Evolutionary conservation across 2,797 vertebrate genomes (phyloP).

Genomic region (Enteromius mattozi): DNA sequence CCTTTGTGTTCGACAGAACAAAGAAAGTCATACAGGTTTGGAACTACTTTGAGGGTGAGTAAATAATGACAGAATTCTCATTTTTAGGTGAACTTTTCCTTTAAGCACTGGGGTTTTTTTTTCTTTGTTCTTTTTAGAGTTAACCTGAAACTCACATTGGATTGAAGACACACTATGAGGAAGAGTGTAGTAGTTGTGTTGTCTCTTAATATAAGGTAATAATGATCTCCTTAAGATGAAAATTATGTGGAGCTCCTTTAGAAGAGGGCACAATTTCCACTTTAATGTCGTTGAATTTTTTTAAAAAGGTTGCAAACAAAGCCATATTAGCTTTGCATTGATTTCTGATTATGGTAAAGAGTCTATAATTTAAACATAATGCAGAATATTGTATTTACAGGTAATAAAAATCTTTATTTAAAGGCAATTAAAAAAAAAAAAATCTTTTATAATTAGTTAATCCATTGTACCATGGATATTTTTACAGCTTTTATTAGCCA

Average conservation of each 20-base stretch:
- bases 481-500: neutral
- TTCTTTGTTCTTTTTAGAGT: constrained; percentile 26
- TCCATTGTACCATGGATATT: neutral
- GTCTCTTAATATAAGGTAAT: neutral
- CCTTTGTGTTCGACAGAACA: no score
- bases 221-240: constrained; percentile 4
- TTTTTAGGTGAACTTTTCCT: no score
- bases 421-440: neutral
- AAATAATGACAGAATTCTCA: no score
- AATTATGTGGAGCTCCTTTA: neutral
- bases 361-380: neutral
- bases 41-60: no score
- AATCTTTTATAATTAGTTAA: neutral
- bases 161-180: constrained; percentile 31
- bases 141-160: constrained; percentile 34
- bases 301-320: neutral
- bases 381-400: neutral
- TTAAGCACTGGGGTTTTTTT: constrained; percentile 31
- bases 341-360: constrained; percentile 1
- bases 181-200: neutral
- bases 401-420: neutral
- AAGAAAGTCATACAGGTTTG: no score
- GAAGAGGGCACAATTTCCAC: neutral
- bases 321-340: neutral
- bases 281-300: constrained; percentile 16